These are phyloP conservation scores for Thalassarche chlororhynchos DNA, from an alignment of 2,113 vertebrate genomes.

Conservation along the genomic window DNA sequence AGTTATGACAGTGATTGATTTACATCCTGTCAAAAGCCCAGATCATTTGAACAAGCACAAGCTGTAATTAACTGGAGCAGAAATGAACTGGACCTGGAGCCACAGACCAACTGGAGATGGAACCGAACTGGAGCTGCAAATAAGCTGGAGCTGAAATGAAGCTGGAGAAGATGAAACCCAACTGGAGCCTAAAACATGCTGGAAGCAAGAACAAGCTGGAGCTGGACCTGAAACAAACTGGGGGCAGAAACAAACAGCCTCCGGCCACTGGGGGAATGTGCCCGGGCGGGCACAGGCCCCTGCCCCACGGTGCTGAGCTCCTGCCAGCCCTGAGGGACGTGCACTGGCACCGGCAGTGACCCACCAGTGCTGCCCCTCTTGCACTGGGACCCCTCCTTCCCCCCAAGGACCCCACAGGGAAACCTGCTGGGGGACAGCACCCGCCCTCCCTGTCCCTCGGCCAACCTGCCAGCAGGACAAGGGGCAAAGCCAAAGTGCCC, in stretches of 20 bases:
- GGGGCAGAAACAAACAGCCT: neutral
- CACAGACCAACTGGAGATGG: neutral
- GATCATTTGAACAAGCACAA: neutral
- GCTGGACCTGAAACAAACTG: too few species aligned
- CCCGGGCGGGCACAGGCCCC: neutral
- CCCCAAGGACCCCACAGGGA: too few species aligned
- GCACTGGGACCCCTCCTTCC: too few species aligned
- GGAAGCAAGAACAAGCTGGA: neutral
- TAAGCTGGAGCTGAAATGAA: too few species aligned
- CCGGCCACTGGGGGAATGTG: neutral
- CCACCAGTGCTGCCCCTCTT: too few species aligned
- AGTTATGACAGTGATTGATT: neutral
- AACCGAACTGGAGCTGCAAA: neutral
- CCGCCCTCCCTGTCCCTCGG: neutral
- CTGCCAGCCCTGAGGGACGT: too few species aligned
- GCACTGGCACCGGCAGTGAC: too few species aligned
- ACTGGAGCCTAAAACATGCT: neutral
- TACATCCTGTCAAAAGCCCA: neutral
- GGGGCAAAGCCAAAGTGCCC: neutral
- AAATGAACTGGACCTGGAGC: neutral
- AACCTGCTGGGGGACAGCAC: too few species aligned
- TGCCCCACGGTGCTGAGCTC: too few species aligned
- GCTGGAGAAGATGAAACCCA: neutral
- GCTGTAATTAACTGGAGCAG: neutral
- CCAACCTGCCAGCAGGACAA: neutral